Conservation (phyloP, 1,140 invertebrate genomes). For the Proctacanthus coquilletti region DNA sequence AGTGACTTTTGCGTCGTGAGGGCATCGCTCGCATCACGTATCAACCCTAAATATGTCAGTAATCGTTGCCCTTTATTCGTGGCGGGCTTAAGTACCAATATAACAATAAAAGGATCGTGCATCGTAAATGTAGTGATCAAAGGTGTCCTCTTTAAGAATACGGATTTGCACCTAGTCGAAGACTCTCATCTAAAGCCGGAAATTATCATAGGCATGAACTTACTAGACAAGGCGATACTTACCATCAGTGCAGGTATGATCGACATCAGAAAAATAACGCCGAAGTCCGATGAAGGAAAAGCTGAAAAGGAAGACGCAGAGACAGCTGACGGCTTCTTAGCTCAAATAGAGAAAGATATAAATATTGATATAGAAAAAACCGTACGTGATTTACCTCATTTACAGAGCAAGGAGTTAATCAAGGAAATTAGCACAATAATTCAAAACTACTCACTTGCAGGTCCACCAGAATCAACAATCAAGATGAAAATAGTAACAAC, state of each 20-base stretch:
- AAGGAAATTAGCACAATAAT: not conserved
- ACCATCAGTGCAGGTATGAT: not conserved
- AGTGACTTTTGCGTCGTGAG: too few relatives aligned
- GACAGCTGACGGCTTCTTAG: not conserved
- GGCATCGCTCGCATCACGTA: too few relatives aligned
- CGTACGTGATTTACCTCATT: too few relatives aligned
- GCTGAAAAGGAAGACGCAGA: not conserved
- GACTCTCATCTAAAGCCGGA: not conserved
- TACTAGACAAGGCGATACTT: not conserved
- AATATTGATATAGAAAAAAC: not conserved
- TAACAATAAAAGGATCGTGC: not conserved
- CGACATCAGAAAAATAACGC: not conserved
- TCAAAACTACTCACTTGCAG: conserved; percentile 4
- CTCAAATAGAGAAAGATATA: not conserved
- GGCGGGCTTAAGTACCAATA: too few relatives aligned
- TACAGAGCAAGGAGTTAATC: too few relatives aligned
- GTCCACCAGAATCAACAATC: conserved; percentile 1
- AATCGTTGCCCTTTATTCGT: too few relatives aligned
- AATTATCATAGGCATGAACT: conserved; percentile 1
- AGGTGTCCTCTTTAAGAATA: not conserved
- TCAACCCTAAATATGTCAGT: too few relatives aligned
- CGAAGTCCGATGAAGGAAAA: not conserved
- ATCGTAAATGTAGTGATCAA: not conserved
- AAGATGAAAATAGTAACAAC: conserved; percentile 9
- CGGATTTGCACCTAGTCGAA: not conserved